phyloP scores from a whole-genome alignment of 2,797 vertebrate species.

The Scolopax rusticola region DNA sequence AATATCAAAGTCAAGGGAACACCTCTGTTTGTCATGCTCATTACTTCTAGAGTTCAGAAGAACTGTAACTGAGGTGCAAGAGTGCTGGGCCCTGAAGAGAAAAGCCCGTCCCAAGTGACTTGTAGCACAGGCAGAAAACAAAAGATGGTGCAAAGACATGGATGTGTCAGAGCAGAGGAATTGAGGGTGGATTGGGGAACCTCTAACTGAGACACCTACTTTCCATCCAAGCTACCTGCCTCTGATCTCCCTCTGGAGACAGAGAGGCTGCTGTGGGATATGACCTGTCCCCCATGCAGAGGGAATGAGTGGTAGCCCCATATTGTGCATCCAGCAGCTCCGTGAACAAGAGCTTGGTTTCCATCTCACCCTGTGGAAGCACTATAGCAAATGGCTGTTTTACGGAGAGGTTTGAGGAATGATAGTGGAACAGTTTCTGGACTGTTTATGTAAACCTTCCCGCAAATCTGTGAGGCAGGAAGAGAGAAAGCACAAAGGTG shows the following conservation, averaged over 20 bases:
- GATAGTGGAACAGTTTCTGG: rapidly evolving
- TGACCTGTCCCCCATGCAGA: rapidly evolving
- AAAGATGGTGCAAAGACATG: rapidly evolving
- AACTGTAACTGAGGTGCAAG: background rate
- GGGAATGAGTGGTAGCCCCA: rapidly evolving
- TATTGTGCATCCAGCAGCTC: rapidly evolving
- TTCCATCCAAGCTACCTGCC: background rate
- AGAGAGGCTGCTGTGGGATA: background rate
- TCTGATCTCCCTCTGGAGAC: rapidly evolving
- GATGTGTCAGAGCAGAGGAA: background rate
- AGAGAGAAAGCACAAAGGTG: background rate
- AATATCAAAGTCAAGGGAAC: background rate
- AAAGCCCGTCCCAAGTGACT: rapidly evolving
- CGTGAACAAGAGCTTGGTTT: rapidly evolving
- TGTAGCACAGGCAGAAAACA: background rate
- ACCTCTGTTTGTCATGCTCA: background rate
- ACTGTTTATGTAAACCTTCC: background rate
- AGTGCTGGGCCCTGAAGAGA: rapidly evolving
- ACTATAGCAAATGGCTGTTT: rapidly evolving
- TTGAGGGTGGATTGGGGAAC: rapidly evolving
- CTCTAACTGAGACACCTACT: rapidly evolving
- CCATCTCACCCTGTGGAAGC: rapidly evolving
- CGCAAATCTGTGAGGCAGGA: background rate
- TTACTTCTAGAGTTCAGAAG: background rate
- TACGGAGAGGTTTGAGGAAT: background rate